Evolutionary conservation across 2,888 invertebrate species (phyloP).

Genomic region (Agrotis segetum): DNA sequence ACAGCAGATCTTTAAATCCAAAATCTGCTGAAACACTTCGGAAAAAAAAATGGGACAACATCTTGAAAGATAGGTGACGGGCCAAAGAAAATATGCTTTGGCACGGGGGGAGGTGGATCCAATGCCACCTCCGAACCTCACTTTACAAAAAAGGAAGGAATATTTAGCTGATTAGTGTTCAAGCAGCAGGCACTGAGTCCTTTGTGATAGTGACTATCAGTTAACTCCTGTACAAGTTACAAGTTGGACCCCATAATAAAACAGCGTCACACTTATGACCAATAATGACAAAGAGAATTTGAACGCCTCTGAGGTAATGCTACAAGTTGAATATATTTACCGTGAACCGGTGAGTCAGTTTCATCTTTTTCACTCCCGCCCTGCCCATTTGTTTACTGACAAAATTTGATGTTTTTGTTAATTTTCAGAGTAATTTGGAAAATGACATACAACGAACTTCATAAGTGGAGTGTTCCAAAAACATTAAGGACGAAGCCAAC

Average conservation of each 20-base stretch:
- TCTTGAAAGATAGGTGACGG: background rate
- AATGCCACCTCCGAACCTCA: slow-evolving; percentile 1
- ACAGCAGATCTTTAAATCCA: background rate
- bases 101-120: background rate
- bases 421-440: too few relatives aligned
- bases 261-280: background rate
- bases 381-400: too few relatives aligned
- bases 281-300: too few relatives aligned
- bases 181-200: slow-evolving; percentile 4
- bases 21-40: background rate
- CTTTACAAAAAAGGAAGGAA: background rate
- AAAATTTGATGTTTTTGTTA: too few relatives aligned
- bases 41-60: background rate
- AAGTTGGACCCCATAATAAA: background rate
- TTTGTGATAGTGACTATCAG: slow-evolving; percentile 3
- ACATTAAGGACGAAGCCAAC: too few relatives aligned
- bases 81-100: background rate
- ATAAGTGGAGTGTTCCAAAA: too few relatives aligned
- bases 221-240: background rate
- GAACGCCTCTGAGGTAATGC: too few relatives aligned
- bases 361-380: too few relatives aligned
- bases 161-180: slow-evolving; percentile 2
- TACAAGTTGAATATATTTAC: too few relatives aligned
- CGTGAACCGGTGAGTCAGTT: too few relatives aligned
- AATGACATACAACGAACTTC: too few relatives aligned